phyloP scores from a whole-genome alignment of 1,140 invertebrate species.

The Micrasema minimum region DNA sequence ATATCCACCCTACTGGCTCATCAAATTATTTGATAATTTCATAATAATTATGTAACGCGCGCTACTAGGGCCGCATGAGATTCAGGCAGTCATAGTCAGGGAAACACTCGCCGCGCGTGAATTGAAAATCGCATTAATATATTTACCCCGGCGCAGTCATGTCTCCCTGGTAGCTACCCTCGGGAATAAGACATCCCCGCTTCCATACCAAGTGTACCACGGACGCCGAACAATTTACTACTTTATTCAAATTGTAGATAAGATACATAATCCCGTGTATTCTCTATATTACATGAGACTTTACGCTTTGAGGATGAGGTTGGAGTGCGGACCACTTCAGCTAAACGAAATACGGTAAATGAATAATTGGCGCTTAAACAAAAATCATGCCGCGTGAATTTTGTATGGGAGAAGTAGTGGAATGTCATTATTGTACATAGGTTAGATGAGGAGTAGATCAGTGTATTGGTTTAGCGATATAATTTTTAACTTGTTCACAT shows the following conservation, averaged over 20 bases:
- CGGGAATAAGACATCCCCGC: conserved; percentile 40
- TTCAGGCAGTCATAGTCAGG: neutral
- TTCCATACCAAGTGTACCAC: conserved; percentile 17
- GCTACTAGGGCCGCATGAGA: conserved; percentile 27
- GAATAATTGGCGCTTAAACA: conserved; percentile 54
- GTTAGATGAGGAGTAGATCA: conserved; percentile 1
- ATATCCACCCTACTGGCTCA: conserved; percentile 46
- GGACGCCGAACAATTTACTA: conserved; percentile 5
- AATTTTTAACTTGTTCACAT: no score
- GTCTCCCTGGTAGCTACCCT: conserved; percentile 37
- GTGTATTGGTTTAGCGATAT: no score
- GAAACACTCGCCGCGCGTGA: conserved; percentile 35
- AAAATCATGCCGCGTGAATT: conserved; percentile 54
- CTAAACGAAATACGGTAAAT: conserved; percentile 53
- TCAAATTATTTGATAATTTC: conserved; percentile 55
- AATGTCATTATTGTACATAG: conserved; percentile 8
- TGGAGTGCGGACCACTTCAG: conserved; percentile 39
- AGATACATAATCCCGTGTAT: conserved; percentile 33
- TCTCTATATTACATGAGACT: conserved; percentile 6
- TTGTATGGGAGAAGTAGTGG: conserved; percentile 47
- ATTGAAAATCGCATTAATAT: conserved; percentile 54
- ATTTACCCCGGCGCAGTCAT: conserved; percentile 48
- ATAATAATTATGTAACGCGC: conserved; percentile 53
- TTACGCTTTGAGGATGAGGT: conserved; percentile 10
- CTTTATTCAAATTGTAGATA: conserved; percentile 37